Conservation (phyloP, 2,113 vertebrate species). For the Cyphomyrus plagiostoma region DNA sequence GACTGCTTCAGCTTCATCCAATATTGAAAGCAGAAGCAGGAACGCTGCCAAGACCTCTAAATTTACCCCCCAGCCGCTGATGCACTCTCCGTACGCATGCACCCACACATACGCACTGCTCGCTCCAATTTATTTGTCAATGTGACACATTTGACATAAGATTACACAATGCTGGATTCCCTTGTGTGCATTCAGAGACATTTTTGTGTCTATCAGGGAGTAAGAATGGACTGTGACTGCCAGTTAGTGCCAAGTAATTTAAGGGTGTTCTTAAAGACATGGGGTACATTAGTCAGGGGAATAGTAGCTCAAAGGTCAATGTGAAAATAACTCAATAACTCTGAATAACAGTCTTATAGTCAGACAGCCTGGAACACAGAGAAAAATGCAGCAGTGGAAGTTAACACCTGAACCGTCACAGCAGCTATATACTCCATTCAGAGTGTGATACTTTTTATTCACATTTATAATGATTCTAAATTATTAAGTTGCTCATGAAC, state of each 20-base stretch:
- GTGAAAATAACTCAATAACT: not conserved
- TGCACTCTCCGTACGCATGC: not conserved
- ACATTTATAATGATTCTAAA: not conserved
- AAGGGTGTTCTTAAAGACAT: not conserved
- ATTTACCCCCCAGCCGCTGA: constrained; percentile 23
- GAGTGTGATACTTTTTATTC: not conserved
- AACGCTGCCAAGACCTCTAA: constrained; percentile 30
- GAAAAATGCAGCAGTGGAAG: constrained; percentile 33
- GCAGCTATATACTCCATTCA: not conserved
- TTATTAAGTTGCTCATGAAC: not conserved
- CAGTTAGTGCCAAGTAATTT: not conserved
- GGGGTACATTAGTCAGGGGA: too few species aligned
- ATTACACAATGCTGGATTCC: not conserved
- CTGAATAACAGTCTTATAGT: not conserved
- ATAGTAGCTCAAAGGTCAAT: not conserved
- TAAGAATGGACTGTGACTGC: not conserved
- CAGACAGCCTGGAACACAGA: constrained; percentile 31
- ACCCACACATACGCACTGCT: not conserved
- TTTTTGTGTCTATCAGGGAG: not conserved
- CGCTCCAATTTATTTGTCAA: constrained; percentile 19
- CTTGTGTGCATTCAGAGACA: not conserved
- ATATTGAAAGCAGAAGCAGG: constrained; percentile 26
- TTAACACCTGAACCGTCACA: constrained; percentile 6
- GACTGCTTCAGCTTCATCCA: constrained; percentile 24
- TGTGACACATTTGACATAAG: constrained; percentile 13